Evolutionary conservation across 2,888 invertebrate species (phyloP).

Genomic region (Nycteola revayana): DNA sequence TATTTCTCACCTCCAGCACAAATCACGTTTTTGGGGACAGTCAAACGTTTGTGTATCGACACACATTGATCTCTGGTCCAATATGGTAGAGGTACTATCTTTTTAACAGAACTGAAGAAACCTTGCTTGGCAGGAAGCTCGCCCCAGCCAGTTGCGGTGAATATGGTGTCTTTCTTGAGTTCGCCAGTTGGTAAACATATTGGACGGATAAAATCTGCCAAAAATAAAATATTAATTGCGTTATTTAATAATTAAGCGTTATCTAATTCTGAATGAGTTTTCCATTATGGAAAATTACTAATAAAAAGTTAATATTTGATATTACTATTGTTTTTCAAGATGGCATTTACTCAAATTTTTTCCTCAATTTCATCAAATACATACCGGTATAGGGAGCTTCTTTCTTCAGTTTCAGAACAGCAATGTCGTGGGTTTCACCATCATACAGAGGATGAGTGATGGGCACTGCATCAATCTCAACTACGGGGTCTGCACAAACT

Average conservation of each 20-base stretch:
- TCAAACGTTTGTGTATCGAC: constrained; percentile 22
- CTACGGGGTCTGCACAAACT: constrained; percentile 32
- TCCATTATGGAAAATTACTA: no score
- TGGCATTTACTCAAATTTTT: no score
- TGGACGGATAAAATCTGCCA: constrained; percentile 51
- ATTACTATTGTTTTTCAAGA: no score
- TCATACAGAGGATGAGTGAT: constrained; percentile 36
- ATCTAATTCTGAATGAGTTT: no score
- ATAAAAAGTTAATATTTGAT: no score
- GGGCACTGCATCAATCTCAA: constrained; percentile 24
- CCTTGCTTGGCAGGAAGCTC: constrained; percentile 25
- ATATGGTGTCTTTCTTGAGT: constrained; percentile 19
- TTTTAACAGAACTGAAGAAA: constrained; percentile 39
- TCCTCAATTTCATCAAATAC: constrained; percentile 4
- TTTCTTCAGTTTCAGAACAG: constrained; percentile 37
- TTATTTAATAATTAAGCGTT: no score
- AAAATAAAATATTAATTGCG: no score
- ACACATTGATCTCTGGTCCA: constrained; percentile 32
- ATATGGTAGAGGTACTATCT: constrained; percentile 37
- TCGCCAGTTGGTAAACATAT: constrained; percentile 42
- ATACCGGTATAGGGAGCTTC: constrained; percentile 48
- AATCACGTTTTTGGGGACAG: constrained; percentile 36
- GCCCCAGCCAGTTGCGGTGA: constrained; percentile 47
- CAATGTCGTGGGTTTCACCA: constrained; percentile 43
- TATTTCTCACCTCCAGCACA: constrained; percentile 49